Conservation (phyloP, 2,888 invertebrate genomes). For the Siphonodentalium dalli region DNA sequence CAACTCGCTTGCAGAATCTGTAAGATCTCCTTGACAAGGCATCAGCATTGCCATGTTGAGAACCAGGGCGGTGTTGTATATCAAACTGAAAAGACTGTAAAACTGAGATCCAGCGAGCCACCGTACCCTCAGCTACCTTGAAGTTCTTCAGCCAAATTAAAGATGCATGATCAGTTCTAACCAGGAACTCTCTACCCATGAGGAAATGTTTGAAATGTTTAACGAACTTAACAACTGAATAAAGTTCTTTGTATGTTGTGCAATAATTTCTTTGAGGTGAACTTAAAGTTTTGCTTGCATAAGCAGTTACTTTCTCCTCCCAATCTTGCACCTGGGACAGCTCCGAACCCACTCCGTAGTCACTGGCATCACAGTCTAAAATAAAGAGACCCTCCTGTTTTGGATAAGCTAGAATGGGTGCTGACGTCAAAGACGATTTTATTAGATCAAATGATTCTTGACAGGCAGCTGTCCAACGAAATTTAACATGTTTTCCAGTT, state of each 20-base stretch:
- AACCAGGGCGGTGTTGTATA: constrained; percentile 17
- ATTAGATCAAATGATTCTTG: no score
- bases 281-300: constrained; percentile 6
- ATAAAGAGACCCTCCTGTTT: no score
- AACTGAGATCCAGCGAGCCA: constrained; percentile 25
- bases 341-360: constrained; percentile 13
- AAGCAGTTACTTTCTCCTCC: constrained; percentile 6
- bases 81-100: constrained; percentile 17
- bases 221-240: background rate
- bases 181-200: constrained; percentile 5
- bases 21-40: constrained; percentile 11
- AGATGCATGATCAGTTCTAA: constrained; percentile 21
- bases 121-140: constrained; percentile 21
- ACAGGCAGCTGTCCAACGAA: no score
- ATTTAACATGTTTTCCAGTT: no score
- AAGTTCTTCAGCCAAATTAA: constrained; percentile 18
- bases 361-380: no score
- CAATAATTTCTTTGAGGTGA: constrained; percentile 14
- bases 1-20: no score
- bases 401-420: no score
- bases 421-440: no score
- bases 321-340: constrained; percentile 7
- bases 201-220: constrained; percentile 22
- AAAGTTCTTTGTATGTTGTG: constrained; percentile 5
- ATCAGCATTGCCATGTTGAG: constrained; percentile 23